Evolutionary conservation across 2,888 invertebrate species (phyloP).

Genomic region (Oxyscelio sp.): DNA sequence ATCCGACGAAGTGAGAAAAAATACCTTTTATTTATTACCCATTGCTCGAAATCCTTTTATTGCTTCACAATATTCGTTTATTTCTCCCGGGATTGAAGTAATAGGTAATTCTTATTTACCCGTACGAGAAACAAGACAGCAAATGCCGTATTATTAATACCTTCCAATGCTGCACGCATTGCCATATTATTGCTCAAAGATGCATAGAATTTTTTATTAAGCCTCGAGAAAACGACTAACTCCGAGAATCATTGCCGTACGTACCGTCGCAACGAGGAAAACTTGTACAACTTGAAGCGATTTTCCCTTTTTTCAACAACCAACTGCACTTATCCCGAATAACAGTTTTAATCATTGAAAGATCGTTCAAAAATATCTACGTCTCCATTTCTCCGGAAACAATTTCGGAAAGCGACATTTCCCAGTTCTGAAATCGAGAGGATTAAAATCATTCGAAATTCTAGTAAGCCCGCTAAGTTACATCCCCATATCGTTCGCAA

Average conservation of each 20-base stretch:
- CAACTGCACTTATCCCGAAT: too few relatives aligned
- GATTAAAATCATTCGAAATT: constrained; percentile 63
- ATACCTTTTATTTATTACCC: constrained; percentile 49
- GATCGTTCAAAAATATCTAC: background rate
- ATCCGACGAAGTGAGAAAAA: too few relatives aligned
- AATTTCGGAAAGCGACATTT: constrained; percentile 20
- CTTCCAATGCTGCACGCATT: constrained; percentile 51
- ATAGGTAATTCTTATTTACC: constrained; percentile 57
- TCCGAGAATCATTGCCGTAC: too few relatives aligned
- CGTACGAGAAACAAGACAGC: constrained; percentile 42
- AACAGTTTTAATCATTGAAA: constrained; percentile 48
- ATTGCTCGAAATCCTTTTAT: constrained; percentile 32
- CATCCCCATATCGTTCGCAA: constrained; percentile 46
- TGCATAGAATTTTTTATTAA: constrained; percentile 80
- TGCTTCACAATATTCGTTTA: constrained; percentile 49
- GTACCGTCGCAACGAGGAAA: too few relatives aligned
- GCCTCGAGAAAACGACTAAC: too few relatives aligned
- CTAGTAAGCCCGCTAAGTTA: constrained; percentile 48
- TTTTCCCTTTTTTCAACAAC: too few relatives aligned
- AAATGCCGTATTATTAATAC: constrained; percentile 65
- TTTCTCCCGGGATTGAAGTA: constrained; percentile 53
- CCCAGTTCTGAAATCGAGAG: constrained; percentile 13
- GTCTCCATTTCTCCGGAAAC: constrained; percentile 6
- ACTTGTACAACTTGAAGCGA: too few relatives aligned
- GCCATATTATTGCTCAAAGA: constrained; percentile 75